Base-by-base conservation (phyloP, 2,113 vertebrate genomes). In the Psettodes erumei region DNA sequence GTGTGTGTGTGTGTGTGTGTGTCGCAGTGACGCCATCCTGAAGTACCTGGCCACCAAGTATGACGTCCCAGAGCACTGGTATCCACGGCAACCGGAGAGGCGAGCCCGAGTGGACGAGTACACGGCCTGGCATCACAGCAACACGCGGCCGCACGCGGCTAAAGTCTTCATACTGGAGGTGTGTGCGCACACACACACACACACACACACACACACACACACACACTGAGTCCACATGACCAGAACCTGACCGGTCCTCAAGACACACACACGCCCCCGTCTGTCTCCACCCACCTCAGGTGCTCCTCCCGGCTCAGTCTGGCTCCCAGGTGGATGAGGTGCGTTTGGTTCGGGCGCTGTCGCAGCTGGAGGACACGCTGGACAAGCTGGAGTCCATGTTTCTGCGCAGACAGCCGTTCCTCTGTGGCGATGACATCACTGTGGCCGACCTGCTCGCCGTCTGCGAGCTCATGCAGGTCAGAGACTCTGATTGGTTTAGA, bases 391-490 rank as follows among this genome's bases (percentile, higher is more conserved):
- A 94, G 71, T 56, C 80, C 40, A 94, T 94, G 93, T 94, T 94
- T 25, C 88, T 95, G 0, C 78, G 90, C 38, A 54, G 87, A 0
- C 86, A 94, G 75, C 75, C 92, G 1, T 95, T 94, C 84, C 88
- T 95, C 15, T 95, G 94, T 1, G 93, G 93, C 1, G 90, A 94
- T 43, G 93, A 94, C 83, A 81, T 95, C 85, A 91, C 86, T 0
- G 6, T 95, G 78, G 94, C 94, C 0, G 94, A 95, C 79, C 82
- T 95, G 69, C 87, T 95, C 8, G 93, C 94, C 4, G 2, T 87
- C 33, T 94, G 94, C 32, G 94, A 95, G 81, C 77, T 95, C 70
- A 94, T 81, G 93, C 94, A 95, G 94, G 94, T 94, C 27, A 78
- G 83, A 59, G 40, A 3, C 45, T 60, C 1, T 42, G 62, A 47